Conservation (phyloP, 2,797 vertebrate genomes). For the Perodicticus potto region DNA sequence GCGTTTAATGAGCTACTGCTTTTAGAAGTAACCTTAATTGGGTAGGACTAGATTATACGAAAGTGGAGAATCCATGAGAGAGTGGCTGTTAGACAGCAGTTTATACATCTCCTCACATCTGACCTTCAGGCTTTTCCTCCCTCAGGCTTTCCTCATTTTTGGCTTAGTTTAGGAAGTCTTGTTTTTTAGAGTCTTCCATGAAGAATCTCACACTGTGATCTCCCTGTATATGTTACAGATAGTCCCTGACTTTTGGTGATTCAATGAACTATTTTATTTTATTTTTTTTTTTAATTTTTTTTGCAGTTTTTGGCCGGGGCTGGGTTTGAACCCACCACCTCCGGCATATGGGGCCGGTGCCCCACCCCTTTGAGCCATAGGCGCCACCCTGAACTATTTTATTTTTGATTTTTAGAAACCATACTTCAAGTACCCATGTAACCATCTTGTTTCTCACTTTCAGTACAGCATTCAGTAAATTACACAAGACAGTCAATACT, state of each 20-base stretch:
- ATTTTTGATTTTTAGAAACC: neutral
- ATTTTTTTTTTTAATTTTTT: too few relatives aligned
- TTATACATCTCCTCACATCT: neutral
- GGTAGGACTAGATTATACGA: too few relatives aligned
- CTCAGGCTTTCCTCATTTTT: too few relatives aligned
- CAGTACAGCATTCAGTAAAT: neutral
- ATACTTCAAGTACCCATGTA: neutral
- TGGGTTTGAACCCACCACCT: too few relatives aligned
- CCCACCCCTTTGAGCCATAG: too few relatives aligned
- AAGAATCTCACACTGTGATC: neutral
- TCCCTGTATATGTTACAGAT: too few relatives aligned
- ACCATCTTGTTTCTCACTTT: neutral
- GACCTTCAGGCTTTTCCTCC: neutral
- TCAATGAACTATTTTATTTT: neutral
- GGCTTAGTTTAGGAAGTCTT: neutral
- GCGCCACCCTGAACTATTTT: too few relatives aligned
- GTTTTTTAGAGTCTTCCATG: neutral
- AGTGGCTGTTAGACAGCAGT: neutral
- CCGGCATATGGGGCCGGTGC: too few relatives aligned
- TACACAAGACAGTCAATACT: neutral
- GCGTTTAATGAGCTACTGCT: neutral
- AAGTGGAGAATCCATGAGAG: rapidly evolving
- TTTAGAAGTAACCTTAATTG: neutral
- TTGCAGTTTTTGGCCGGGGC: too few relatives aligned
- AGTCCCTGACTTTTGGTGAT: neutral